Evolutionary conservation across 2,888 invertebrate genomes (phyloP), one percentile per base, ranked within the genome.

Genomic region (Brenthis ino): DNA sequence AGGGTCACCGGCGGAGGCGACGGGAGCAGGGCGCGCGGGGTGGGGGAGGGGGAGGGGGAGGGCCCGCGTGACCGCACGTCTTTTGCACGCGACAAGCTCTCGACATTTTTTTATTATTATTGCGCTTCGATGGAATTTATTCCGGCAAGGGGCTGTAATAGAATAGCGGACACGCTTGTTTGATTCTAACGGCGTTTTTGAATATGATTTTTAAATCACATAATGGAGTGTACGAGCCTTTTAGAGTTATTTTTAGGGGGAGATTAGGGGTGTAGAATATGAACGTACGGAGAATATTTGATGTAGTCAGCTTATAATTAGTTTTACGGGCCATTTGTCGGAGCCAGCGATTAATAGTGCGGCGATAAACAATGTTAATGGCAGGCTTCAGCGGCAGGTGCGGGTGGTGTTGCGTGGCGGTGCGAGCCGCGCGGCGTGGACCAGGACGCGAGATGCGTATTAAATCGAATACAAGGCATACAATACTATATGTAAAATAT

Each of bases 81-180:
- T 88, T 87, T 86, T 89, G 89, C 92, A 91, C 91, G 91, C 92
- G 92, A 91, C 91, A 87, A 89, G 85, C 86, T 91, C 91, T 91
- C 88, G 85, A 91, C 91, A 90, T 91, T 92, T 92, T 92, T 92
- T 92, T 92, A 92, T 92, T 91, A 92, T 92, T 92, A 92, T 92
- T 91, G 91, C 89, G 89, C 91, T 90, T 88, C 90, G 89, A 88
- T 88, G 91, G 90, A 91, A 90, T 90, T 87, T 89, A 87, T 86
- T 85, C 85, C 81, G 77, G 80, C 82, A 80, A 87, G 89, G 91
- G 89, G 84, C 85, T 81, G 83, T 84, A 85, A 85, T 85, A 84
- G 86, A 88, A 88, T 85, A 85, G 85, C 84, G 84, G 82, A 80
- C 84, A 85, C 85, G 87, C 86, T 87, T 83, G 86, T 86, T 89